Evolutionary conservation across 2,113 vertebrate genomes (phyloP).

Genomic region (Circaetus cinerascens): DNA sequence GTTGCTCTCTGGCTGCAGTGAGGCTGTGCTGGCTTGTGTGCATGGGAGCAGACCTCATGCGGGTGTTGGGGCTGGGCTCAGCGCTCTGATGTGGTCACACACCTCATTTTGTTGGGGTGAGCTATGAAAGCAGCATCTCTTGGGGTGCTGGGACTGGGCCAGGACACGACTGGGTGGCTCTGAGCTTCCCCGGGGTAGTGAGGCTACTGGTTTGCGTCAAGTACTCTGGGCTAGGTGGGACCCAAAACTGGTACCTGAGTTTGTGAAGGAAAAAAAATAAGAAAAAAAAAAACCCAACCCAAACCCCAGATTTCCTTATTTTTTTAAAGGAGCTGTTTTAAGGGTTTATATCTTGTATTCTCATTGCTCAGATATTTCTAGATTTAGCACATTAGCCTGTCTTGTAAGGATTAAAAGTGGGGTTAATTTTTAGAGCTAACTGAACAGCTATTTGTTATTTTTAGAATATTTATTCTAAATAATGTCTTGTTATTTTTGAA

Average conservation of each 20-base stretch:
- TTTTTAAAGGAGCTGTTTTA: background rate
- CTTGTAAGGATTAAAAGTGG: background rate
- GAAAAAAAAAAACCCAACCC: accelerated
- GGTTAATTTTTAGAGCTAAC: background rate
- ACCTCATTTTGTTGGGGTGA: background rate
- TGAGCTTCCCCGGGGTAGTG: background rate
- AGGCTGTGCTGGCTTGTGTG: background rate
- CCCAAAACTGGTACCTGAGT: background rate
- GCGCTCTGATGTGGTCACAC: background rate
- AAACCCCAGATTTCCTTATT: background rate
- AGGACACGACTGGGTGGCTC: accelerated
- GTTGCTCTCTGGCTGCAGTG: background rate
- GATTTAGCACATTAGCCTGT: background rate
- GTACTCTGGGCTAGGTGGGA: background rate
- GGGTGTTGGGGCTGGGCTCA: background rate
- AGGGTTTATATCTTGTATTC: background rate
- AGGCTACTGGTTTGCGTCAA: background rate
- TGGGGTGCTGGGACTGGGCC: accelerated
- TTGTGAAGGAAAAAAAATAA: background rate
- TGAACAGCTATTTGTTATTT: background rate
- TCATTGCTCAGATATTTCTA: background rate
- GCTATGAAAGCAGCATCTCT: background rate
- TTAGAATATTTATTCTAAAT: background rate
- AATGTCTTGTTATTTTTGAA: background rate
- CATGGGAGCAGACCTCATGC: accelerated